phyloP scores from a whole-genome alignment of 1,140 invertebrate species.

The Mycetomoellerius zeteki region DNA sequence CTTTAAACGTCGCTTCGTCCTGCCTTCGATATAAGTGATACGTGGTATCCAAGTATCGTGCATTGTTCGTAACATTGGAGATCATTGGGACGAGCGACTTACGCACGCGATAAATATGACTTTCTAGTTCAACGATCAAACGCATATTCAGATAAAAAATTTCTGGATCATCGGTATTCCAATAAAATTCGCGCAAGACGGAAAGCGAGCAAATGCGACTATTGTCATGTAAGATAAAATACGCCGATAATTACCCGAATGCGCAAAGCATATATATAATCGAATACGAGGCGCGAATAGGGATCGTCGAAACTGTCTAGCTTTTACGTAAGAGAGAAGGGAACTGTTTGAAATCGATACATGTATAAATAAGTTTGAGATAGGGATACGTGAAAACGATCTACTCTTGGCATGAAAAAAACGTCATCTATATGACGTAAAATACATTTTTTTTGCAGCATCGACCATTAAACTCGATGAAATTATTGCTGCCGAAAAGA shows the following conservation, averaged over 20 bases:
- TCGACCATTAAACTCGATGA: neutral
- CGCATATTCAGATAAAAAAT: conserved; percentile 14
- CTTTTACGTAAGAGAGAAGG: neutral
- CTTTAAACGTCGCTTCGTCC: conserved; percentile 46
- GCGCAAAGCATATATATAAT: neutral
- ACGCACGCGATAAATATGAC: conserved; percentile 8
- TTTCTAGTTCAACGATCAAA: conserved; percentile 41
- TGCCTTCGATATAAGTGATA: conserved; percentile 35
- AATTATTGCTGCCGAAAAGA: conserved; percentile 3
- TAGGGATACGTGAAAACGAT: conserved; percentile 6
- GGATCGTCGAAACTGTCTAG: neutral
- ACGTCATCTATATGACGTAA: neutral
- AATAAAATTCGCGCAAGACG: conserved; percentile 23
- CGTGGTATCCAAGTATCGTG: neutral
- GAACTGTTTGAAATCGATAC: conserved; percentile 7
- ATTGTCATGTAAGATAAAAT: conserved; percentile 26
- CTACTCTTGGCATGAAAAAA: neutral
- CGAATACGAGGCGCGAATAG: neutral
- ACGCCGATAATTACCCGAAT: conserved; percentile 39
- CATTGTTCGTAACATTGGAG: conserved; percentile 23
- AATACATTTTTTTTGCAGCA: neutral
- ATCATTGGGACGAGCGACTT: conserved; percentile 26
- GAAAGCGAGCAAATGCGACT: neutral
- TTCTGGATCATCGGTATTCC: conserved; percentile 16
- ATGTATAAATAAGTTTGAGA: conserved; percentile 1